Base-by-base conservation (phyloP, 2,797 vertebrate species). In the Coreius guichenoti region DNA sequence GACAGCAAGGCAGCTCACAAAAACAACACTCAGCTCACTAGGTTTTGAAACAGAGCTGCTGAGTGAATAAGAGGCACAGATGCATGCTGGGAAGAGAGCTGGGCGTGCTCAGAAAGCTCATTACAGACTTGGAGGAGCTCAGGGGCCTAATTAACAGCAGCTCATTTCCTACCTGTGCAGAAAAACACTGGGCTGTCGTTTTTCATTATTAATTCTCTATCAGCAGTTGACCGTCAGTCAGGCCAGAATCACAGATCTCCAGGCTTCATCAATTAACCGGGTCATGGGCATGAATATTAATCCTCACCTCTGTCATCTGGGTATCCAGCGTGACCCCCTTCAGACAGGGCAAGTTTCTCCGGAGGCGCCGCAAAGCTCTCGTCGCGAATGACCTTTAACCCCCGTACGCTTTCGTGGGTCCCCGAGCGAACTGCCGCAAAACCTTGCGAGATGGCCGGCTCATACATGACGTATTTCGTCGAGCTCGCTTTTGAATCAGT, bases 161-260 rank as follows among this genome's bases (percentile, higher is more conserved):
- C 85, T 92, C 89, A 90, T 88, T 90, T 90, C 88, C 88, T 89
- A 89, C 80, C 86, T 90, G 89, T 33, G 68, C 87, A 56, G 80
- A 67, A 88, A 90, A 89, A 88, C 89, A 85, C 88, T 78, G 39
- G 43, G 72, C 90, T 86, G 84, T 90, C 91, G 86, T 88, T 89
- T 89, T 88, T 90, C 88, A 91, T 91, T 90, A 92, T 90, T 90
- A 90, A 91, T 90, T 89, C 90, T 90, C 88, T 83, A 88, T 90
- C 89, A 89, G 88, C 78, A 47, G 82, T 87, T 88, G 90, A 90
- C 88, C 87, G 81, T 86, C 75, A 87, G 85, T 36, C 85, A 45
- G 54, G 74, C 49, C 61, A 84, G 56, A 84, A 70, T 79, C 26
- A 65, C 76, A 54, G 79, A 86, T 83, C 85, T 88, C 82, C 74